These are phyloP conservation scores for Pterostichus niger DNA, from an alignment of 2,888 invertebrate species.

Conservation along the genomic window DNA sequence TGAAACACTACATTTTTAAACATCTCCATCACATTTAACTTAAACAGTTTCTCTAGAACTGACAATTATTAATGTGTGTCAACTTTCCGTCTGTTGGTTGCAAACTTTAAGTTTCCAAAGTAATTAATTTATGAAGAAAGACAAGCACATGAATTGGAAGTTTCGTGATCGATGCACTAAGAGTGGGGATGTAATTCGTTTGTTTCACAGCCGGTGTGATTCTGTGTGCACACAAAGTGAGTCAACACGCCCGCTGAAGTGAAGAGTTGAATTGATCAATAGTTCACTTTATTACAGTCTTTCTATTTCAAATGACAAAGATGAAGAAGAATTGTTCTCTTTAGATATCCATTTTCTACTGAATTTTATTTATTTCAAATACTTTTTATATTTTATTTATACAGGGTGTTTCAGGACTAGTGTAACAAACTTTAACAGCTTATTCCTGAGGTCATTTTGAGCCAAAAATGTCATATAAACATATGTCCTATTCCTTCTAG, in stretches of 20 bases:
- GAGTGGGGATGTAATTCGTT: slow-evolving; percentile 7
- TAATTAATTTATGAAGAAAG: slow-evolving; percentile 26
- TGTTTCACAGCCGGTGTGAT: slow-evolving; percentile 28
- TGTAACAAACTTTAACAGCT: too few relatives aligned
- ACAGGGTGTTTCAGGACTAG: too few relatives aligned
- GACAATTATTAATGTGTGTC: slow-evolving; percentile 37
- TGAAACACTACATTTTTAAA: slow-evolving; percentile 7
- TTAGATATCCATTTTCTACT: too few relatives aligned
- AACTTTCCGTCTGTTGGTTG: slow-evolving; percentile 13
- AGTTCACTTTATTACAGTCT: slow-evolving; percentile 16
- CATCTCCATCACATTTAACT: not conserved
- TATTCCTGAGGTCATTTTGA: too few relatives aligned
- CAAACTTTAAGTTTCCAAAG: not conserved
- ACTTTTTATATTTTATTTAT: too few relatives aligned
- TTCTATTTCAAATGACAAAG: not conserved
- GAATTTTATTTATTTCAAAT: too few relatives aligned
- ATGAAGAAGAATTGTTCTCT: slow-evolving; percentile 9
- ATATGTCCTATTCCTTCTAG: too few relatives aligned
- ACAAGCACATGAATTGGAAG: slow-evolving; percentile 33
- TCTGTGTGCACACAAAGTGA: not conserved
- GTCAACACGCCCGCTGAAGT: slow-evolving; percentile 16
- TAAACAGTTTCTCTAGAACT: not conserved
- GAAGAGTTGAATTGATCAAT: slow-evolving; percentile 33
- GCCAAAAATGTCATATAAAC: too few relatives aligned
- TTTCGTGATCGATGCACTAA: slow-evolving; percentile 10